phyloP scores from a whole-genome alignment of 2,797 vertebrate species.

The Acridotheres tristis region DNA sequence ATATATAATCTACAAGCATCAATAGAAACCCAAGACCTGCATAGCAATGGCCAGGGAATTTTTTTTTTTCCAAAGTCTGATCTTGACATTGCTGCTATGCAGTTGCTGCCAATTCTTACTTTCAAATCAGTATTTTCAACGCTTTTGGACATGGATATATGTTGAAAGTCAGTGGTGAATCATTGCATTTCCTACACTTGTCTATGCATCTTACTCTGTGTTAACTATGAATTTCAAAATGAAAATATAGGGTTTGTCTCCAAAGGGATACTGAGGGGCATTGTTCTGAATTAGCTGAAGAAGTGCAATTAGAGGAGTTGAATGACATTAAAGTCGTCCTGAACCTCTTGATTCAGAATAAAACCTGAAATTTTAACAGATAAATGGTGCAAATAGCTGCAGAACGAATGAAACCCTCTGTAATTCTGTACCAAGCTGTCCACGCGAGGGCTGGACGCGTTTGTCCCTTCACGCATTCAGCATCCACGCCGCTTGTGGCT shows the following conservation, averaged over 20 bases:
- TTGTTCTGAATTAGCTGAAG: not conserved
- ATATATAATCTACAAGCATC: not conserved
- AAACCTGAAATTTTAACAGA: not conserved
- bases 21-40: not conserved
- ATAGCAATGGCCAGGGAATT: not conserved
- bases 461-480: too few species aligned
- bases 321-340: not conserved
- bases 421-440: not conserved
- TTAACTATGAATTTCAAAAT: not conserved
- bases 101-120: not conserved
- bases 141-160: not conserved
- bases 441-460: not conserved
- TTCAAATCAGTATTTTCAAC: slow-evolving; percentile 37
- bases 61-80: not conserved
- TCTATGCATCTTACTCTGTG: not conserved
- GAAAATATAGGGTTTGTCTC: not conserved
- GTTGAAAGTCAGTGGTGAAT: not conserved
- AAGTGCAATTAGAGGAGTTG: not conserved
- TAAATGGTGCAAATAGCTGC: not conserved
- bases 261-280: not conserved
- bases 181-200: not conserved
- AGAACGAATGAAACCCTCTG: not conserved
- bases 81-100: not conserved
- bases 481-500: fast-evolving
- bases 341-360: not conserved